These are phyloP conservation scores for Zaprionus kolodkinae DNA, from an alignment of 1,140 invertebrate genomes.

Conservation along the genomic window DNA sequence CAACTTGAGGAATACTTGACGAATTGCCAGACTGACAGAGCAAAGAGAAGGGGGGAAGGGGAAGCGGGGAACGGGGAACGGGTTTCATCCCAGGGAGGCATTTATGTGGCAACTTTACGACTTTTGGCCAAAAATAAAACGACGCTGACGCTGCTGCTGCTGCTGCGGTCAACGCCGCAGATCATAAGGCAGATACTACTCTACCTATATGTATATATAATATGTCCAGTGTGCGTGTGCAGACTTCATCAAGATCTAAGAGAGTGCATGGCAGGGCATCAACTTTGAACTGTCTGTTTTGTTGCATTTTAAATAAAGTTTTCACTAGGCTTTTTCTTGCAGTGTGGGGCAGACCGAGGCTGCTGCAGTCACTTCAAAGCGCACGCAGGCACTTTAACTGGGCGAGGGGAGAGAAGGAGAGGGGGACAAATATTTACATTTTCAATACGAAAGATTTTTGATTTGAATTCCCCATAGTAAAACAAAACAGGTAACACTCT, in stretches of 20 bases:
- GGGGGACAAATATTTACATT: conserved; percentile 76
- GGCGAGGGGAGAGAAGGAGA: not conserved
- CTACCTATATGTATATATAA: too few relatives aligned
- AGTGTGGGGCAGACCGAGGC: too few relatives aligned
- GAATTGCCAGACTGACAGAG: conserved; percentile 47
- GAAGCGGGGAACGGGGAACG: conserved; percentile 45
- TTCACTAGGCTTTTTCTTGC: not conserved
- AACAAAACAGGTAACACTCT: conserved; percentile 42
- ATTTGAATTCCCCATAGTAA: conserved; percentile 62
- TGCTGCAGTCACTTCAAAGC: conserved; percentile 67
- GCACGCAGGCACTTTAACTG: conserved; percentile 74
- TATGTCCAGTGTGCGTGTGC: conserved; percentile 64
- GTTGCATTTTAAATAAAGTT: conserved; percentile 31
- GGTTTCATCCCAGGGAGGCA: conserved; percentile 57
- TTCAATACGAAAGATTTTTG: conserved; percentile 79
- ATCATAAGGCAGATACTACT: conserved; percentile 60
- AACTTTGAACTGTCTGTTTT: conserved; percentile 70
- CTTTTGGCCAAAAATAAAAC: conserved; percentile 80
- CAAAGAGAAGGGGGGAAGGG: too few relatives aligned
- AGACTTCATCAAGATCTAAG: conserved; percentile 43
- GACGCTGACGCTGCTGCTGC: conserved; percentile 41
- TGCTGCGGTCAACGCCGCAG: conserved; percentile 70
- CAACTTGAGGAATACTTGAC: conserved; percentile 76
- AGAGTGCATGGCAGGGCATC: conserved; percentile 27
- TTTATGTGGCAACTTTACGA: conserved; percentile 75